Evolutionary conservation across 2,888 invertebrate genomes (phyloP), one percentile per base, ranked within the genome.

Genomic region (Mimachlamys varia): DNA sequence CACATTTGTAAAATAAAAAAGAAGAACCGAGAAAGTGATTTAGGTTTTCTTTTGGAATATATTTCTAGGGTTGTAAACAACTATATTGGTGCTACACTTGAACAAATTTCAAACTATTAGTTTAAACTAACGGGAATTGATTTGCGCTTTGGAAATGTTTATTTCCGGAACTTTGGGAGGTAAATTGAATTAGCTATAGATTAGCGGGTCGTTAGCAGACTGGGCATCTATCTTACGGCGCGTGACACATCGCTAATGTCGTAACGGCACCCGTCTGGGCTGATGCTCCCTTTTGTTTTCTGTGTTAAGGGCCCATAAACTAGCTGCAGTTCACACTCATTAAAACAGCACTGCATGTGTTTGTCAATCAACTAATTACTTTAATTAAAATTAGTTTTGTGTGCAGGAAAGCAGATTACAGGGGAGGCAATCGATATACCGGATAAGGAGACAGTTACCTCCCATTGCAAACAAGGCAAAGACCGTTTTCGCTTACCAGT

Each of bases 61-160:
- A 76, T 76, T 33, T 76, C 22, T 1, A 15, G 33, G 76, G 76
- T 76, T 76, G 22, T 76, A 76, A 76, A 76, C 76, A 76, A 76
- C 76, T 5, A 22, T 33, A 76, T 76, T 76, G 12, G n/a, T 33
- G 33, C 33, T 33, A 76, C 33, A 33, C 33, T 15, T 33, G 22
- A 7, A 76, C 27, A 33, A 15, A 76, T 76, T 33, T 33, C 10
- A 76, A 76, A 33, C 58, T 58, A 58, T 58, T 58, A 58, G 58
- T 58, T 58, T 58, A 58, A 58, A 58, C 76, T 27, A 33, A 76
- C 76, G 2, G 76, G 76, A 76, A 76, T 76, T 33, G 76, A 76
- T 76, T 76, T 15, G 76, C 7, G 76, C 27, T 27, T 33, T 76
- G 76, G 76, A 76, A 76, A 15, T 3, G 33, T 76, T 33, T 76